Conservation (phyloP, 2,113 vertebrate genomes). For the Gopherus evgoodei region DNA sequence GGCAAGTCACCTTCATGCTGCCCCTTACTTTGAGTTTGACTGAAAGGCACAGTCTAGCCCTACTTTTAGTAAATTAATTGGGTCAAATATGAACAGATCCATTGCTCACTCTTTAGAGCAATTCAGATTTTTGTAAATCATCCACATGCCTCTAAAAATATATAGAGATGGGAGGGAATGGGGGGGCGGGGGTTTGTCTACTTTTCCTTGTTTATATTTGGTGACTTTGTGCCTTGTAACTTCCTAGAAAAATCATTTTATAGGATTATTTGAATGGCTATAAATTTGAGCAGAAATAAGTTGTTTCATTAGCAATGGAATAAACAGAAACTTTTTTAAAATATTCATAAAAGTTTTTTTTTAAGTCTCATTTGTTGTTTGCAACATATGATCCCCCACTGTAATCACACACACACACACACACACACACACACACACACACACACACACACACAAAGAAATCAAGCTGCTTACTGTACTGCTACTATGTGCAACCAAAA, state of each 20-base stretch:
- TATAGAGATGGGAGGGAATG: neutral
- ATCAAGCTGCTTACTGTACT: neutral
- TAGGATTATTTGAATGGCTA: constrained; percentile 67
- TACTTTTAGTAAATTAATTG: neutral
- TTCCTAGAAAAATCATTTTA: constrained; percentile 60
- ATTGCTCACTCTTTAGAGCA: neutral
- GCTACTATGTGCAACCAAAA: neutral
- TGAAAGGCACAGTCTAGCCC: neutral
- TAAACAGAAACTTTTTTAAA: constrained; percentile 44
- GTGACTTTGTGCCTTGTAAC: constrained; percentile 72
- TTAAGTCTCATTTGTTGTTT: neutral
- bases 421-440: neutral
- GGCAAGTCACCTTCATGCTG: neutral
- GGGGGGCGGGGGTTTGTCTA: constrained; percentile 54
- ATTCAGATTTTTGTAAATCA: constrained; percentile 42
- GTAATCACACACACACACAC: neutral
- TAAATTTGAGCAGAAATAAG: constrained; percentile 63
- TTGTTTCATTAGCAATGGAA: constrained; percentile 61
- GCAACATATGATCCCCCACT: neutral
- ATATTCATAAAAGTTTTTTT: neutral
- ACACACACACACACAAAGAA: neutral
- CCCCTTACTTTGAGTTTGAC: neutral
- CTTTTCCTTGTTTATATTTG: constrained; percentile 66
- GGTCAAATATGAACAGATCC: constrained; percentile 19
- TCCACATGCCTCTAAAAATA: constrained; percentile 19